These are phyloP conservation scores for Dione juno DNA, from an alignment of 2,888 invertebrate species.

Conservation along the genomic window DNA sequence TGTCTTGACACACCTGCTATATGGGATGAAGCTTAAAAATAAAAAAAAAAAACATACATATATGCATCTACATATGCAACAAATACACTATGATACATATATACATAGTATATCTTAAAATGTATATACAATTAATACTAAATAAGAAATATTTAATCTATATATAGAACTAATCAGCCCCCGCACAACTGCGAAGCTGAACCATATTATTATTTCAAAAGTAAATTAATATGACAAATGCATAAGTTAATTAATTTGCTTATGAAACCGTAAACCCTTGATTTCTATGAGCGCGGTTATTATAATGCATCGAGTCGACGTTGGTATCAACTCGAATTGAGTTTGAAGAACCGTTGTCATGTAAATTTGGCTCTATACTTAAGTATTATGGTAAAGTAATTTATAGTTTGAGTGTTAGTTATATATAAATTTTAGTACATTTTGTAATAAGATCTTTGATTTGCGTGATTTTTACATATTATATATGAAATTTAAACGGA, in stretches of 20 bases:
- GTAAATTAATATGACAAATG: slow-evolving; percentile 14
- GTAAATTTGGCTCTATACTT: slow-evolving; percentile 33
- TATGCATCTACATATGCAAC: not conserved
- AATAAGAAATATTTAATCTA: not conserved
- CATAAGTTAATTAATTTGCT: slow-evolving; percentile 11
- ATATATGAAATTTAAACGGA: no score
- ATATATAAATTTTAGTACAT: not conserved
- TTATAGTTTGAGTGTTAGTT: not conserved
- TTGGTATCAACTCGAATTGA: slow-evolving; percentile 35
- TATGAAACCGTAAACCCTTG: slow-evolving; percentile 11
- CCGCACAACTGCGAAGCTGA: not conserved
- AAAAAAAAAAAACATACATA: no score
- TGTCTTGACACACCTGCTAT: no score
- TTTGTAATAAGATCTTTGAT: no score
- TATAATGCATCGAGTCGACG: slow-evolving; percentile 27
- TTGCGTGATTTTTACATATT: no score
- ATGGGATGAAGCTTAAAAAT: no score
- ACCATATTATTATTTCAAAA: not conserved
- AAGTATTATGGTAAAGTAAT: slow-evolving; percentile 15
- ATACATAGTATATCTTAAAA: not conserved
- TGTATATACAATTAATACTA: not conserved
- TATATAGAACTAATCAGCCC: not conserved
- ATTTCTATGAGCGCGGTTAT: slow-evolving; percentile 14
- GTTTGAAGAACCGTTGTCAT: slow-evolving; percentile 40
- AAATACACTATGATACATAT: no score